Evolutionary conservation across 2,113 vertebrate species (phyloP).

Genomic region (Sitta europaea): DNA sequence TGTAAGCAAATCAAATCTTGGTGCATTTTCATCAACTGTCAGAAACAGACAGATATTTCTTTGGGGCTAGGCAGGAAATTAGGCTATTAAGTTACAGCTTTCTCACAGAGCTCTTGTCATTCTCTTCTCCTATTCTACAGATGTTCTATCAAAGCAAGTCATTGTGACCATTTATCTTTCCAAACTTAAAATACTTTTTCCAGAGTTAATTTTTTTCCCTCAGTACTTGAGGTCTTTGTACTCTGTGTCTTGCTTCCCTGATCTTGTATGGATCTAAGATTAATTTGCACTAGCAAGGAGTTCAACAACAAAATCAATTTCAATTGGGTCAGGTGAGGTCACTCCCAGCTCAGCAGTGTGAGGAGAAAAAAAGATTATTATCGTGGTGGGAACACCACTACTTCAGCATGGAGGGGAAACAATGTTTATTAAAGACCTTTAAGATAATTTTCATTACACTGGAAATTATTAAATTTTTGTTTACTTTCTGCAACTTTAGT

Average conservation of each 20-base stretch:
- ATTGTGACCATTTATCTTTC: constrained; percentile 88
- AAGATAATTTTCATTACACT: constrained; percentile 57
- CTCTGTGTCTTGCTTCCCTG: constrained; percentile 72
- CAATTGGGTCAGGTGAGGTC: constrained; percentile 86
- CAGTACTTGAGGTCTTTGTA: constrained; percentile 74
- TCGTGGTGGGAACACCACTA: constrained; percentile 73
- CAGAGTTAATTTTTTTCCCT: constrained; percentile 71
- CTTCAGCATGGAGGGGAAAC: background rate
- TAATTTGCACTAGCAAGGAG: constrained; percentile 82
- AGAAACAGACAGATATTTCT: constrained; percentile 83
- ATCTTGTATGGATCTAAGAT: constrained; percentile 82
- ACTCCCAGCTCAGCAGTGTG: constrained; percentile 71
- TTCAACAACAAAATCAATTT: constrained; percentile 95
- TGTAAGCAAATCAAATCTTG: constrained; percentile 81
- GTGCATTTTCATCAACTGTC: constrained; percentile 89
- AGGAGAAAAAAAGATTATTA: constrained; percentile 85
- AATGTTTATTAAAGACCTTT: constrained; percentile 32
- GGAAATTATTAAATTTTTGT: background rate
- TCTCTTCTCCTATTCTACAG: constrained; percentile 79
- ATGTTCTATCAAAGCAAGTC: constrained; percentile 89
- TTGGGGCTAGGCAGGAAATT: constrained; percentile 87
- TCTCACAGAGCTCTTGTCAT: constrained; percentile 76
- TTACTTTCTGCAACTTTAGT: background rate
- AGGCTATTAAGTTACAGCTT: constrained; percentile 93
- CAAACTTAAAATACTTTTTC: constrained; percentile 82